phyloP scores from a whole-genome alignment of 2,888 invertebrate genomes.

The Chymomyza amoena region DNA sequence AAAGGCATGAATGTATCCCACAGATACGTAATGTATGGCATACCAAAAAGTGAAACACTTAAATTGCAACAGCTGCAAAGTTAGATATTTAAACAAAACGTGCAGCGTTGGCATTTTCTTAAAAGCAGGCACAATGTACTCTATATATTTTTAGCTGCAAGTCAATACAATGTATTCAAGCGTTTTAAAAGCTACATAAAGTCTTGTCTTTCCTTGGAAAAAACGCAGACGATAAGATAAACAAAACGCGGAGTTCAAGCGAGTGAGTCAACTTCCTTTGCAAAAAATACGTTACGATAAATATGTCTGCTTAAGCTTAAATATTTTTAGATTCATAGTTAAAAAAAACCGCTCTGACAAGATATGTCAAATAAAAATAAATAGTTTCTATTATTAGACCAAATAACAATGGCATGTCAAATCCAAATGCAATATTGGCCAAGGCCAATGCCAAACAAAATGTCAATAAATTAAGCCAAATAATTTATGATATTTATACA shows the following conservation, averaged over 20 bases:
- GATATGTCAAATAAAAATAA: background rate
- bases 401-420: background rate
- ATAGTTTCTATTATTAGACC: background rate
- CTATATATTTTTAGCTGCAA: conserved; percentile 37
- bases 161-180: background rate
- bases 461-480: background rate
- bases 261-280: conserved; percentile 39
- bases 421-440: background rate
- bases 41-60: conserved; percentile 31
- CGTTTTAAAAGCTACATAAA: background rate
- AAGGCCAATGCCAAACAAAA: background rate
- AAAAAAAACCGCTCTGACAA: background rate
- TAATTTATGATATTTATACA: background rate
- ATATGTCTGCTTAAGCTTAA: no score
- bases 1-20: conserved; percentile 7
- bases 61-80: conserved; percentile 33
- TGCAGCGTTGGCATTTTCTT: conserved; percentile 33
- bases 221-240: conserved; percentile 47
- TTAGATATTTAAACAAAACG: conserved; percentile 18
- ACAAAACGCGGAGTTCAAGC: conserved; percentile 7
- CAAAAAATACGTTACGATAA: background rate
- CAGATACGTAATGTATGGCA: background rate
- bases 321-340: background rate
- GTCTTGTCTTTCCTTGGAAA: conserved; percentile 14
- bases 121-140: background rate